Base-by-base conservation (phyloP, 2,888 invertebrate species). In the Panorpa germanica region DNA sequence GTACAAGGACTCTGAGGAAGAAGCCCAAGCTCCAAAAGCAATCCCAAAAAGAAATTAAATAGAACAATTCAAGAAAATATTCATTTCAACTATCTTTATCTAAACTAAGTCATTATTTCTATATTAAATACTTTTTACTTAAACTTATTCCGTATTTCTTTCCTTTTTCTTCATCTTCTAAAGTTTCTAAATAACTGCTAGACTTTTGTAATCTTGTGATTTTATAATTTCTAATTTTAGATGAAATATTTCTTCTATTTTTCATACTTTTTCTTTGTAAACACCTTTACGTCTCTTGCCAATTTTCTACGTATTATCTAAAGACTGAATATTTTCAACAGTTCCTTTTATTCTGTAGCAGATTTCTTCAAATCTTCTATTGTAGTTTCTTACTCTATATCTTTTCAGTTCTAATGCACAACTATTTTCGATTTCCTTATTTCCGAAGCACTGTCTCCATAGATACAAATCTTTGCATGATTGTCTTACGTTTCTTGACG, bases 1-100 rank as follows among this genome's bases (percentile, higher is more conserved):
- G 83, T 85, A 81, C 66, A 82, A 82, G 55, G 81, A 82, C 38
- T 42, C 58, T n/a, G 80, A 80, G 33, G 71, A 72, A 25, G 59
- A 53, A 35, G 40, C 31, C 29, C 48, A 53, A 23, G 51, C 57
- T 31, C 53, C 59, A 41, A 61, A 61, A 46, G 35, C 49, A 43
- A 57, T 57, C 48, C 47, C 48, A 45, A 57, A 23, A 54, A 57
- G 23, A 6, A 24, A 24, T 24, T 8, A 20, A 26, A n/a, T n/a
- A n/a, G n/a, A n/a, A n/a, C n/a, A n/a, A n/a, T n/a, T n/a, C n/a
- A n/a, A n/a, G n/a, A n/a, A n/a, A n/a, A n/a, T n/a, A n/a, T n/a
- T n/a, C n/a, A n/a, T 25, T 27, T n/a, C 25, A 11, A 17, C 3
- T 8, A 16, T 32, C 5, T 12, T 25, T 15, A 13, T 25, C 25